Evolutionary conservation across 2,797 vertebrate species (phyloP).

Genomic region (Tinamus major): DNA sequence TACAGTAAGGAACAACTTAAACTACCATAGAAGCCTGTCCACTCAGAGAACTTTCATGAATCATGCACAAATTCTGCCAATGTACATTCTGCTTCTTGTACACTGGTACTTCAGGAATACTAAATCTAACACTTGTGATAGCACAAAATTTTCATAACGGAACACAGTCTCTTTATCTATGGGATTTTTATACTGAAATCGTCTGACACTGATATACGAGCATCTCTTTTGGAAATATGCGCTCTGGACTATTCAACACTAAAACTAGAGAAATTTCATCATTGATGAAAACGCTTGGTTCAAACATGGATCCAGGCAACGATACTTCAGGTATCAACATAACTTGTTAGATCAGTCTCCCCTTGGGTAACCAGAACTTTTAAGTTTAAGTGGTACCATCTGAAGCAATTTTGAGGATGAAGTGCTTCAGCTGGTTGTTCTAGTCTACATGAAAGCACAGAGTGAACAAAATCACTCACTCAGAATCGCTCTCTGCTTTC

Average conservation of each 20-base stretch:
- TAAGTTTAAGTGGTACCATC: neutral
- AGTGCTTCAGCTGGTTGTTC: neutral
- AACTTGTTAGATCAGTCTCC: neutral
- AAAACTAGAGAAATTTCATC: neutral
- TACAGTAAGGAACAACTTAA: neutral
- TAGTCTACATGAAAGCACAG: neutral
- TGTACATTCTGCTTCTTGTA: neutral
- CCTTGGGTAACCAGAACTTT: neutral
- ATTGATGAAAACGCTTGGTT: neutral
- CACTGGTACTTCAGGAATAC: neutral
- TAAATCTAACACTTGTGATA: neutral
- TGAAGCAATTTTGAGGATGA: neutral
- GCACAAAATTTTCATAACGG: neutral
- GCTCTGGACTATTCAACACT: neutral
- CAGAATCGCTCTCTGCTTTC: neutral
- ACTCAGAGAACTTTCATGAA: neutral
- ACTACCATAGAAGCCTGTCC: neutral
- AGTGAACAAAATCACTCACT: neutral
- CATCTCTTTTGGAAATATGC: neutral
- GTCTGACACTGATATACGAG: neutral
- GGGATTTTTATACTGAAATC: neutral
- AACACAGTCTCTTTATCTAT: neutral
- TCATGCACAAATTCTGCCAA: neutral
- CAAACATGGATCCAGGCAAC: neutral
- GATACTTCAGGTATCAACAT: neutral